Evolutionary conservation across 2,888 invertebrate genomes (phyloP), one percentile per base, ranked within the genome.

Genomic region (Drosophila greeni): DNA sequence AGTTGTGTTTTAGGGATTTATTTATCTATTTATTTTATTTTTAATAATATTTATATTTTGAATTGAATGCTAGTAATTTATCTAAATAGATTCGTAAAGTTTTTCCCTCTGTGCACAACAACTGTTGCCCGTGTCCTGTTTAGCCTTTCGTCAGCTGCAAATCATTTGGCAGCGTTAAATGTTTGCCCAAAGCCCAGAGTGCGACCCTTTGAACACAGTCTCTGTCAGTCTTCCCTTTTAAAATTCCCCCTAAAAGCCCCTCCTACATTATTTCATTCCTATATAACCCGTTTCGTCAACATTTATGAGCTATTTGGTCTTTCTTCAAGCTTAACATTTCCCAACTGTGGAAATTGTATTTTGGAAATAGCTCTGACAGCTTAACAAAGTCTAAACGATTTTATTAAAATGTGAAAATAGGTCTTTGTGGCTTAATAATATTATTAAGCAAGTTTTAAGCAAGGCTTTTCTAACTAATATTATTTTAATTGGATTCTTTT

Each of bases 61-160:
- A 14, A 8, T 16, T 39, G 14, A 20, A 7, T 20, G 5, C 12
- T 18, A 5, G 11, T 18, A 18, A 6, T 6, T 37, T 11, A 11
- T 18, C 16, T 5, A 4, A 16, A 36, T 1, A 18, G 2, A 5
- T 3, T 26, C 8, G 7, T 8, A 34, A 9, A 18, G 2, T 47
- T 14, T 31, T 47, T 47, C 3, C 5, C 45, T 14, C 31, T 11
- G 55, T 55, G 37, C 18, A 53, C 45, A 57, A 24, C 52, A 62
- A 56, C 61, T 59, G 47, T 59, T 55, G 26, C 61, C 57, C 47
- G 18, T 49, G 40, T 53, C 11, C 52, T 40, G 59, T 53, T 56
- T 72, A 57, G 66, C 65, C 49, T 75, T 80, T 75, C 72, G 70
- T 74, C 75, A 75, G 70, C 68, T 72, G 69, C 66, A 73, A 68